phyloP scores from a whole-genome alignment of 2,888 invertebrate species.

The Apamea crenata region DNA sequence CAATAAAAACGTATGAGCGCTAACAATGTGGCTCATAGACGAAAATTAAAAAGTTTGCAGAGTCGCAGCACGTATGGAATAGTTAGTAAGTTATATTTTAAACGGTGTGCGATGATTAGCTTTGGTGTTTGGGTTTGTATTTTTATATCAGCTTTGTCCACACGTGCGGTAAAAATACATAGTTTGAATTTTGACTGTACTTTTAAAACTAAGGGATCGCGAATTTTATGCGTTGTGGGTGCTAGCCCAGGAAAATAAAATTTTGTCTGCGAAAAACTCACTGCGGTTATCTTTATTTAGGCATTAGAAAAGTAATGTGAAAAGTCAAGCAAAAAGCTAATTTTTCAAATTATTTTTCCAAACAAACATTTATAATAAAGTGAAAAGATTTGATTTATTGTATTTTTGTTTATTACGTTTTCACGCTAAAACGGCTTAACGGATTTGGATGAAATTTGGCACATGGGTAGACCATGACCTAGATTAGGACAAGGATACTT shows the following conservation, averaged over 20 bases:
- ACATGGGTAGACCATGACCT: too few relatives aligned
- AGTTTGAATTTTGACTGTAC: background rate
- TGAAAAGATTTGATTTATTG: too few relatives aligned
- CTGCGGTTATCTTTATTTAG: background rate
- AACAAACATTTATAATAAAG: background rate
- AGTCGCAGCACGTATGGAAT: constrained; percentile 63
- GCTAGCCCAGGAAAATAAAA: background rate
- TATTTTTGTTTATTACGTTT: background rate
- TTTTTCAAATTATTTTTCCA: background rate
- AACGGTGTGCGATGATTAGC: constrained; percentile 48
- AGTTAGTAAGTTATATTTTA: constrained; percentile 51
- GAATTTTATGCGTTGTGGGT: background rate
- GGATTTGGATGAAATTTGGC: background rate
- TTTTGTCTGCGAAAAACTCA: background rate
- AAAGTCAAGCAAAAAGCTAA: background rate
- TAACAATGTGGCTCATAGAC: constrained; percentile 56
- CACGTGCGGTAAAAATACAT: background rate
- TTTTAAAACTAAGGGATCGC: background rate
- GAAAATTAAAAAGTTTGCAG: constrained; percentile 66
- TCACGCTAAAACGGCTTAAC: background rate
- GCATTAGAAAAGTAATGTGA: background rate
- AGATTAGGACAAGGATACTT: background rate
- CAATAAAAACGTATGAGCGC: constrained; percentile 52
- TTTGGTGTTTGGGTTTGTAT: constrained; percentile 31
- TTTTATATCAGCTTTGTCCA: constrained; percentile 29